Evolutionary conservation across 1,140 invertebrate species (phyloP), one percentile per base, ranked within the genome.

Genomic region (Lasioglossum albipes): DNA sequence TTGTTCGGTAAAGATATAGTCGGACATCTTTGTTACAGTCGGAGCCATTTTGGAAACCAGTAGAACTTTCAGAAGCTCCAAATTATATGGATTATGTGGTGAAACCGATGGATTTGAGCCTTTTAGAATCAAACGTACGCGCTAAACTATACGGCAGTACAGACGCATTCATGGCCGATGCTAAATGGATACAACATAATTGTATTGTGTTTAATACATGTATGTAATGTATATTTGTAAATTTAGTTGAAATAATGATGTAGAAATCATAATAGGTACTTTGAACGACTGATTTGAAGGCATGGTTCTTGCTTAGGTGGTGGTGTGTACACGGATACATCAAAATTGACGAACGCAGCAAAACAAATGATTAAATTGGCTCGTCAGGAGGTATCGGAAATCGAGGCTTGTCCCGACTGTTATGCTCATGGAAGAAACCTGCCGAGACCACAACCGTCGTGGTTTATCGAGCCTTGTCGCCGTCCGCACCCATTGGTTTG

Each of bases 351-450:
- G 0, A 95, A 94, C n/a, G 94, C 95, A 42, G 97, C 97, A 0
- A 97, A 97, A 87, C 94, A 95, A 36, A 93, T 99, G 68, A 93
- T 98, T 3, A 97, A 98, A 90, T 95, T 97, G 2, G 97, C 97
- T 75, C 96, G 96, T 77, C 96, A 97, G 85, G 97, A 98, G 93
- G 96, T 97, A 93, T 95, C 94, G 67, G 98, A 99, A 93, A 98
- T 99, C 81, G 97, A 98, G 89, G 96, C 97, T n/a, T 99, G 98
- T 91, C 96, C 97, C 0, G 96, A 98, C 88, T 99, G 98, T 90
- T 99, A 98, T 91, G 93, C 95, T 41, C 91, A 92, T 41, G 89
- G 91, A 4, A 88, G 92, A 10, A 97, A 97, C 87, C 96, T 98
- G 20, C 97, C 97, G 85, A 95, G 96, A n/a, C 95, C 96, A 62